Base-by-base conservation (phyloP, 2,888 invertebrate genomes). In the Chelonus formosanus region DNA sequence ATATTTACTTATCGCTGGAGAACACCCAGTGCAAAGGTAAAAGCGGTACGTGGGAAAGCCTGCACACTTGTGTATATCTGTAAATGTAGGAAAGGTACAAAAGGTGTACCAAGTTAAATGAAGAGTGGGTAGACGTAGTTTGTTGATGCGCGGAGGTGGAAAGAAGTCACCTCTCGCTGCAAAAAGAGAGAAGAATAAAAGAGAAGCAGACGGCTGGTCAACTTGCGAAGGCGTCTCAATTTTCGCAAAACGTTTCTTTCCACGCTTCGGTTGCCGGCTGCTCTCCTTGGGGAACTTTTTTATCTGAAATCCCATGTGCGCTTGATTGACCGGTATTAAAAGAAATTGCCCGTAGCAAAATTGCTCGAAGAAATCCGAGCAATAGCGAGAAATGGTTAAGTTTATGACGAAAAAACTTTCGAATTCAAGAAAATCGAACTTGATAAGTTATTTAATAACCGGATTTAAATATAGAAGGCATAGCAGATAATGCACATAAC, bases 41-140 rank as follows among this genome's bases (percentile, higher is more conserved):
- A 20, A 20, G 20, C 20, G 20, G 20, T 20, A 20, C 20, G 20
- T 20, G 20, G 20, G 20, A 20, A 20, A 20, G 20, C 20, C 20
- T 20, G 20, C 20, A 20, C 20, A 20, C 20, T 20, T 20, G n/a
- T 35, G 34, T 45, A 50, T 20, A 52, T 40, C n/a, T 35, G 55
- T 56, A n/a, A 31, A 56, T 50, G 4, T 53, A 32, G 3, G 54
- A 52, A 45, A 57, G 32, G 52, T 64, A 45, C 54, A 55, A 45
- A 53, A 53, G 40, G 50, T 63, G 43, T 56, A 53, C 66, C 59
- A 55, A 58, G 69, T 70, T 72, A 72, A 73, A 73, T 72, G 71
- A 61, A 40, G 65, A 67, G 73, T 74, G 71, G 73, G 74, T 74
- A 71, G 71, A 74, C 72, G 71, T 71, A 60, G 69, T 72, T 72